Base-by-base conservation (phyloP, 2,888 invertebrate species). In the Ectemnius continuus region DNA sequence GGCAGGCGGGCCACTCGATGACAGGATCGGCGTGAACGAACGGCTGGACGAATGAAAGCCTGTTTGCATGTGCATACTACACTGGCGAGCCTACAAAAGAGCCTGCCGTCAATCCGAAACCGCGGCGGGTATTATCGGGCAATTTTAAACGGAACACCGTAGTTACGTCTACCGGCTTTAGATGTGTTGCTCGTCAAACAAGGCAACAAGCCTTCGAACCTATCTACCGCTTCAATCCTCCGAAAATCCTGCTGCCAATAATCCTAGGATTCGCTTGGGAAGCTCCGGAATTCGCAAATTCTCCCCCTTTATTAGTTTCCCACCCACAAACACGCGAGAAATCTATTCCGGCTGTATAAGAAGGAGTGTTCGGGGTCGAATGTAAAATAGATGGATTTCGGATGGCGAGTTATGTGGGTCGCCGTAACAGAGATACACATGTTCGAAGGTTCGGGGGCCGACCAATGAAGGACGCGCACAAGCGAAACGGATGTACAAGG, bases 131-230 rank as follows among this genome's bases (percentile, higher is more conserved):
- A 81, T 83, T 83, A 83, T 79, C 76, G 69, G 74, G 63, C 77
- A 77, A 81, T 83, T 79, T 83, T 79, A 75, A 81, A 70, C 73
- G 79, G 48, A 71, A 77, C 72, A 69, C 66, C 68, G 73, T 81
- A 75, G 79, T 79, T 83, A 73, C 72, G 78, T 71, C 57, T 73
- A 58, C 61, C 67, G 60, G 70, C 67, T 80, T 78, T 67, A 72
- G 60, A 72, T 28, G 26, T 60, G 23, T 6, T 62, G 63, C 46
- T 75, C 61, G 70, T 68, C 74, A 76, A 76, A 79, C 68, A 78
- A 71, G 58, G 67, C 57, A 56, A 67, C 61, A 52, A 52, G 4
- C n/a, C 14, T 5, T 13, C 52, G n/a, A 16, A 16, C 61, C 47
- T 66, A 52, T 56, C 23, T 61, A 57, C 45, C 62, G n/a, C 28